These are phyloP conservation scores for Miichthys miiuy DNA, from an alignment of 2,797 vertebrate genomes.

Conservation along the genomic window DNA sequence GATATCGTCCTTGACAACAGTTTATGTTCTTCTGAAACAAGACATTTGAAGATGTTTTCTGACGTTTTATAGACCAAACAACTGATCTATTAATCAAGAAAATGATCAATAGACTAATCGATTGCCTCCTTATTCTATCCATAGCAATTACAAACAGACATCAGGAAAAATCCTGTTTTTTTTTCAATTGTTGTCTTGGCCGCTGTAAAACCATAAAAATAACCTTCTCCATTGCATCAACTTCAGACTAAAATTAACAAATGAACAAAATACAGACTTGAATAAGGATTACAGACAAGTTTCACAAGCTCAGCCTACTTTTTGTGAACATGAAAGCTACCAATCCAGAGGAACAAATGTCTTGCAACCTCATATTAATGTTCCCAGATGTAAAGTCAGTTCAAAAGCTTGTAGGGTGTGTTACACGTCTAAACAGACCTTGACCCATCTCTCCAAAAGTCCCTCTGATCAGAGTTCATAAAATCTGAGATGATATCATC, in stretches of 20 bases:
- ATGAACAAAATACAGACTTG: neutral
- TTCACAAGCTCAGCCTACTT: neutral
- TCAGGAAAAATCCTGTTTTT: neutral
- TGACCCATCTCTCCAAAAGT: conserved; percentile 46
- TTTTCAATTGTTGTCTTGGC: neutral
- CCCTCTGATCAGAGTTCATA: conserved; percentile 62
- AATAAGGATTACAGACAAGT: neutral
- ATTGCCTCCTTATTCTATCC: neutral
- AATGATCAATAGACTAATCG: too few relatives aligned
- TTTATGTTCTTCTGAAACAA: too few relatives aligned
- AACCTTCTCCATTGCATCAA: neutral
- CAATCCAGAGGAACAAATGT: neutral
- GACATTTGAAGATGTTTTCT: too few relatives aligned
- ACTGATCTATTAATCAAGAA: too few relatives aligned
- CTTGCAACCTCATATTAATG: too few relatives aligned
- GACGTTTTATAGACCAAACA: too few relatives aligned
- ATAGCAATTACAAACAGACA: neutral
- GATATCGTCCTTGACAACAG: too few relatives aligned
- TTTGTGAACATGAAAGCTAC: neutral
- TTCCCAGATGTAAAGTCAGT: neutral
- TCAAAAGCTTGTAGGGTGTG: conserved; percentile 6
- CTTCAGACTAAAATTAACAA: neutral
- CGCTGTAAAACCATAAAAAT: neutral
- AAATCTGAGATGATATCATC: conserved; percentile 53
- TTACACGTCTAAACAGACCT: conserved; percentile 53